phyloP scores from a whole-genome alignment of 2,113 vertebrate genomes.

The Centropus unirufus region DNA sequence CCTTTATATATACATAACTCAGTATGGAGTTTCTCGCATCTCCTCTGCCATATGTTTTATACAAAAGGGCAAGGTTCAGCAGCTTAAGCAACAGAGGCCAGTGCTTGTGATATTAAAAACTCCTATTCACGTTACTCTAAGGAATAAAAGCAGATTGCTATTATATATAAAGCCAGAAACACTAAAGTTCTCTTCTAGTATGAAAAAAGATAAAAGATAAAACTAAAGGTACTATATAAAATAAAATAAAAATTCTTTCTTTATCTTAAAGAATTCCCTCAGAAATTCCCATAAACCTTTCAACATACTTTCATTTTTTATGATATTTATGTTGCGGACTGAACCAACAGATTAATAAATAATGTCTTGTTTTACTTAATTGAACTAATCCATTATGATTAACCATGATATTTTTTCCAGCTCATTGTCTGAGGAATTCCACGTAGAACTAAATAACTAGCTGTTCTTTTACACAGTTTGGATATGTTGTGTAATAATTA shows the following conservation, averaged over 20 bases:
- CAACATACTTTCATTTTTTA: neutral
- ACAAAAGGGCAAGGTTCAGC: neutral
- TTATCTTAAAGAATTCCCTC: neutral
- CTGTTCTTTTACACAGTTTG: neutral
- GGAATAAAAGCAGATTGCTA: neutral
- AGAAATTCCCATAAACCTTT: neutral
- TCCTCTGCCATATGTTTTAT: neutral
- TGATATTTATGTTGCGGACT: neutral
- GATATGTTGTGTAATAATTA: neutral
- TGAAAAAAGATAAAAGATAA: neutral
- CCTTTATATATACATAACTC: neutral
- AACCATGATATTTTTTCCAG: neutral
- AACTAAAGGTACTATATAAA: neutral
- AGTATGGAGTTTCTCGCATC: neutral
- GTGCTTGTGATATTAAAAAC: neutral
- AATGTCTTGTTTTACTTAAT: neutral
- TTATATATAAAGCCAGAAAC: neutral
- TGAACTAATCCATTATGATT: neutral
- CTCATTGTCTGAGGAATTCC: neutral
- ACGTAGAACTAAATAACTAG: neutral
- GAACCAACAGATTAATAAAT: neutral
- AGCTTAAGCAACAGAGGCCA: neutral
- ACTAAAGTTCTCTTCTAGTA: neutral
- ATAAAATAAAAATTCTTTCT: neutral
- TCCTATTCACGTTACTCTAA: neutral